phyloP scores from a whole-genome alignment of 2,113 vertebrate species.

The Microcebus griseorufus region DNA sequence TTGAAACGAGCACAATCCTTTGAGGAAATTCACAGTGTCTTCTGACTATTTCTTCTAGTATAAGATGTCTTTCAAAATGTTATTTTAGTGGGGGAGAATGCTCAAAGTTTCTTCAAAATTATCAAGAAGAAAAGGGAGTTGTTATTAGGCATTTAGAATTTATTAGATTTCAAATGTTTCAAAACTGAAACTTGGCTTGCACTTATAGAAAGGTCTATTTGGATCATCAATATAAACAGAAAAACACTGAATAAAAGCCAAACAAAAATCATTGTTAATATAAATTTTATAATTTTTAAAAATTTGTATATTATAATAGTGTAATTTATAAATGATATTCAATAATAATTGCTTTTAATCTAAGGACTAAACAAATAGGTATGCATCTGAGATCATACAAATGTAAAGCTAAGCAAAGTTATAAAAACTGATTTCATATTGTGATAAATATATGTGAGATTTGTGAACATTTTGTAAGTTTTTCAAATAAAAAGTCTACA shows the following conservation, averaged over 20 bases:
- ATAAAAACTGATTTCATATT: background rate
- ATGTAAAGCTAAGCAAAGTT: background rate
- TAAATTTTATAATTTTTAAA: background rate
- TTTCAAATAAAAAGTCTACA: background rate
- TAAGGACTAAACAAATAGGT: background rate
- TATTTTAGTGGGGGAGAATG: background rate
- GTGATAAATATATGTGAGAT: background rate
- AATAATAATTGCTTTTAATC: background rate
- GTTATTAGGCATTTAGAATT: background rate
- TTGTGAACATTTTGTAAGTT: background rate
- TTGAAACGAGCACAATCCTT: background rate
- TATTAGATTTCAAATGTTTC: background rate
- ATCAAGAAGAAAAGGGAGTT: background rate
- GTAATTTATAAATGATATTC: background rate
- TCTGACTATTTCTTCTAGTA: background rate
- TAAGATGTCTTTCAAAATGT: background rate
- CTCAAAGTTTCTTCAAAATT: background rate
- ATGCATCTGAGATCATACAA: background rate
- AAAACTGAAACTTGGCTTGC: background rate
- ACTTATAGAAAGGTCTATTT: background rate
- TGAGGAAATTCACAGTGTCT: background rate
- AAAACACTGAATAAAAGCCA: background rate
- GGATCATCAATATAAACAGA: background rate
- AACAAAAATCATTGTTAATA: background rate
- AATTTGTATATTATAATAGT: background rate